Base-by-base conservation (phyloP, 2,113 vertebrate species). In the Solea senegalensis region DNA sequence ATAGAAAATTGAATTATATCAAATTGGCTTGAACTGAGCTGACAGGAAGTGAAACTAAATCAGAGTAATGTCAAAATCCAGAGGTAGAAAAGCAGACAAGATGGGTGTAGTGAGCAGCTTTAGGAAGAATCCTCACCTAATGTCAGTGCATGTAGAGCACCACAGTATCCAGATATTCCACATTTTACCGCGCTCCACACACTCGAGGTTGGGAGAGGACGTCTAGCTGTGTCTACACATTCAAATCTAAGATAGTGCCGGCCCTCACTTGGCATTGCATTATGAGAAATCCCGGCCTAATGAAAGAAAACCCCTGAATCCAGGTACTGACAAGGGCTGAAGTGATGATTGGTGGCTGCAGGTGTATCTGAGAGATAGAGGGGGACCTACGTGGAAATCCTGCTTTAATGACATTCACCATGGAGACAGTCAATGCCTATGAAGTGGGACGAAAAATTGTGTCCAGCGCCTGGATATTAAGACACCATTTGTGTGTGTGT, bases 311-410 rank as follows among this genome's bases (percentile, higher is more conserved):
- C 61, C 40, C 21, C 48, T 11, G 59, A 71, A 77, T 68, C 28
- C 61, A 72, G 65, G 70, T 65, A 76, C 3, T 56, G 73, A 82
- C 71, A 69, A 69, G 61, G 51, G 64, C 65, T 87, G 65, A 72
- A 79, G 1, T 11, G 27, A 39, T 4, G 57, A 65, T 40, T 43
- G 41, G 49, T 26, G 13, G 41, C 69, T 51, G 44, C 27, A 40
- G 62, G 48, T 2, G 16, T 61, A 67, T 76, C 53, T 57, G 61
- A 14, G 43, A 69, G 65, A 73, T 44, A 45, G 45, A 55, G n/a
- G 39, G 46, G 45, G 49, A 60, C 72, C 50, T 13, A 52, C n/a
- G 44, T 78, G 1, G 21, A 78, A 72, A 74, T 66, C 65, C 60
- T 44, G 15, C 54, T 63, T 39, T 70, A 45, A 78, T 55, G 48